Percentiles rank a stretch among this genome's conserved stretches.
Evolutionary conservation across 2,797 vertebrate genomes (phyloP).

Genomic region (Sphenopsis melanotis): DNA sequence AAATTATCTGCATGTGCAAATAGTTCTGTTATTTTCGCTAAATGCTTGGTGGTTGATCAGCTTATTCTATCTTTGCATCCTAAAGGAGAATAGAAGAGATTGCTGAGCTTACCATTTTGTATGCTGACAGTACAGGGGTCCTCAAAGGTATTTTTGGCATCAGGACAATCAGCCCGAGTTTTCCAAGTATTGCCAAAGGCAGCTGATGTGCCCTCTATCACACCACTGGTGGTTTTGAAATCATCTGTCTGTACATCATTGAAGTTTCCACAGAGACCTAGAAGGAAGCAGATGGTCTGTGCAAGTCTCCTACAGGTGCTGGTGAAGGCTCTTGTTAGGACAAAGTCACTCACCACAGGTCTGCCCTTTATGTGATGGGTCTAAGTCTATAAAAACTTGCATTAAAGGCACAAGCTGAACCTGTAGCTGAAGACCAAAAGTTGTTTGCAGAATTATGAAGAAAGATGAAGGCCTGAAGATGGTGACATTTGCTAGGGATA

Average conservation of each 20-base stretch:
- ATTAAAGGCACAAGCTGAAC: slow-evolving; percentile 73
- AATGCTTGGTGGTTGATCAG: background rate
- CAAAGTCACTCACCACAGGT: slow-evolving; percentile 73
- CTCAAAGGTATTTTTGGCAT: slow-evolving; percentile 69
- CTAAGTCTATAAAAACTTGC: slow-evolving; percentile 72
- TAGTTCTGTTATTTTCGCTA: background rate
- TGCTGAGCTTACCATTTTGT: slow-evolving; percentile 68
- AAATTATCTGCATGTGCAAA: background rate
- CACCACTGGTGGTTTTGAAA: slow-evolving; percentile 68
- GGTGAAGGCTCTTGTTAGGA: background rate
- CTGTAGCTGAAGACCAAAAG: slow-evolving; percentile 69
- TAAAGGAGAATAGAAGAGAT: background rate
- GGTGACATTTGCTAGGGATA: slow-evolving; percentile 70
- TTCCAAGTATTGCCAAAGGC: slow-evolving; percentile 77
- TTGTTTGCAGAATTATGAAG: slow-evolving; percentile 70
- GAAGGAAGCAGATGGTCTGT: background rate
- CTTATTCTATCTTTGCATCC: background rate
- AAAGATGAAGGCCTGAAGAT: slow-evolving; percentile 77
- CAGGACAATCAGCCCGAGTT: slow-evolving; percentile 58
- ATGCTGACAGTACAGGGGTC: slow-evolving; percentile 70
- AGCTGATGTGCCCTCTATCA: slow-evolving; percentile 58
- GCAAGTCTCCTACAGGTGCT: background rate
- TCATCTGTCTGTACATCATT: slow-evolving; percentile 76
- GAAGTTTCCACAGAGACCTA: slow-evolving; percentile 79
- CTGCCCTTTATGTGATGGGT: slow-evolving; percentile 57